A percentile compares a stretch with the other conserved stretches of the same genome.
Conservation (phyloP, 2,113 vertebrate genomes). For the Lophotis ruficrista region DNA sequence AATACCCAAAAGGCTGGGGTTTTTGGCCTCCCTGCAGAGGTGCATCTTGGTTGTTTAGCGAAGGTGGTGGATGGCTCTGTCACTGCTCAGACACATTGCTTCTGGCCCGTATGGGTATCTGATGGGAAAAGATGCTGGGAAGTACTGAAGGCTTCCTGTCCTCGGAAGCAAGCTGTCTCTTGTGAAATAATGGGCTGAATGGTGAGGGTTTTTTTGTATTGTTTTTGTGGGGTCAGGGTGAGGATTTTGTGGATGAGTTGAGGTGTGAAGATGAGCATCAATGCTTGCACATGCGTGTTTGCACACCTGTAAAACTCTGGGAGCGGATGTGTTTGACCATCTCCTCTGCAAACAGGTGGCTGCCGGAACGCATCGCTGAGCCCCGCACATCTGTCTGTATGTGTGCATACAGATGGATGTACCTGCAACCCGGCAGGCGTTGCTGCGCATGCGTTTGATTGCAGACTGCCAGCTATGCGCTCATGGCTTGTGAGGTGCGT, state of each 20-base stretch:
- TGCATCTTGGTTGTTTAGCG: neutral
- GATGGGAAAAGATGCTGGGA: neutral
- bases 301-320: neutral
- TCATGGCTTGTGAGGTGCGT: neutral
- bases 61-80: neutral
- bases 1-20: neutral
- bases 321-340: neutral
- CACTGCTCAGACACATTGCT: neutral
- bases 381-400: neutral
- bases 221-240: neutral
- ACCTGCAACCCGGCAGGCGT: neutral
- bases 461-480: neutral
- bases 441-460: no score
- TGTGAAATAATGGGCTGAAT: neutral
- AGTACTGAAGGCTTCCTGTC: neutral
- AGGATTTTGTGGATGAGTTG: neutral
- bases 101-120: neutral
- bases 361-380: neutral
- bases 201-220: accelerated
- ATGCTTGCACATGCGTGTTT: accelerated
- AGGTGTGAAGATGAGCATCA: neutral
- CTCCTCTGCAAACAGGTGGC: neutral
- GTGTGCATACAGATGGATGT: neutral
- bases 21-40: neutral
- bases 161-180: neutral